A percentile compares a stretch with the other conserved stretches of the same genome.
These are phyloP conservation scores for Melanerpes formicivorus DNA, from an alignment of 2,113 vertebrate genomes.

Conservation along the genomic window DNA sequence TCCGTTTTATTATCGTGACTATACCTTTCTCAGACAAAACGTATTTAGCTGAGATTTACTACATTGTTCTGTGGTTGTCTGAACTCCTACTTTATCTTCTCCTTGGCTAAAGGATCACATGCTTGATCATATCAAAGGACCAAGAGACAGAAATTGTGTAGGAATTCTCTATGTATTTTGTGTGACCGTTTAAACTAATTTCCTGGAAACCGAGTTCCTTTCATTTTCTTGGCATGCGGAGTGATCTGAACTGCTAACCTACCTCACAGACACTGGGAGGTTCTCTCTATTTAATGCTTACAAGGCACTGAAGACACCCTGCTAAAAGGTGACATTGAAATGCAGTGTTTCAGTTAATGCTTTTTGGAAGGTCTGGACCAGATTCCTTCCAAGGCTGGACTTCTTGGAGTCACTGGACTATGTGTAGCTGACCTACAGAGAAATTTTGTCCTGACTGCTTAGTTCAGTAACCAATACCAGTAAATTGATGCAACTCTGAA, in stretches of 20 bases:
- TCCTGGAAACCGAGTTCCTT: not conserved
- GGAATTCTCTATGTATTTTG: not conserved
- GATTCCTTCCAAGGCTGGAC: not conserved
- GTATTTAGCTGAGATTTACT: not conserved
- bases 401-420: not conserved
- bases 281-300: not conserved
- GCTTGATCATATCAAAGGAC: not conserved
- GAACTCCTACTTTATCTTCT: not conserved
- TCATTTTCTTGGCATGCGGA: not conserved
- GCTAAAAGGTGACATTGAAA: not conserved
- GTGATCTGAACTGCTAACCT: not conserved
- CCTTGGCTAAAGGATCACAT: not conserved
- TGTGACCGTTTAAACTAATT: not conserved
- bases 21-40: not conserved
- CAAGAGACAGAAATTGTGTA: not conserved
- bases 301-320: not conserved
- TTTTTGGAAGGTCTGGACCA: not conserved
- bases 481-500: constrained; percentile 20
- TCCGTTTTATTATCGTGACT: not conserved
- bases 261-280: not conserved
- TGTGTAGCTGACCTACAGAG: not conserved
- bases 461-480: not conserved
- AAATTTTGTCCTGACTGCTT: not conserved
- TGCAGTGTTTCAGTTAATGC: not conserved
- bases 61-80: not conserved